A percentile compares a stretch with the other conserved stretches of the same genome.
phyloP scores from a whole-genome alignment of 1,140 invertebrate genomes.

The Ctenoplectra terminalis region DNA sequence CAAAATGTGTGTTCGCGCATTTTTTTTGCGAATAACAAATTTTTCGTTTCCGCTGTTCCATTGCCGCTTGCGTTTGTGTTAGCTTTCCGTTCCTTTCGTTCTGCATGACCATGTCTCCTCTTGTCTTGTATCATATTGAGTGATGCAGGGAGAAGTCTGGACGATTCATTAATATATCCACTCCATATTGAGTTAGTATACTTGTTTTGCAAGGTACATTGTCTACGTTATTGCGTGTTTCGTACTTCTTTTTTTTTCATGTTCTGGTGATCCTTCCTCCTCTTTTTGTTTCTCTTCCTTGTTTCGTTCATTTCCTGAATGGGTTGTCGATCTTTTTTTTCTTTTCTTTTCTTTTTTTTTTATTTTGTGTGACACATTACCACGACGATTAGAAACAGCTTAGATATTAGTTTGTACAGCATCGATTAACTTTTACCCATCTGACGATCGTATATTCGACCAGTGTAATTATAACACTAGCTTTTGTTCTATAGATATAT shows the following conservation, averaged over 20 bases:
- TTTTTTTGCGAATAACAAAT: constrained; percentile 19
- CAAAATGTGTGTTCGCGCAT: constrained; percentile 9
- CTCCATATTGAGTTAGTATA: constrained; percentile 73
- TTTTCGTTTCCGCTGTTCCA: constrained; percentile 37
- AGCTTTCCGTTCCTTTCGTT: constrained; percentile 56
- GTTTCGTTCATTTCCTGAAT: constrained; percentile 7
- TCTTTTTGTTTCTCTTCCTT: constrained; percentile 13
- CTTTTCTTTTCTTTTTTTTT: constrained; percentile 20
- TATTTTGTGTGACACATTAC: constrained; percentile 32
- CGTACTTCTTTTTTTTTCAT: constrained; percentile 39
- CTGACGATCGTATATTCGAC: constrained; percentile 21
- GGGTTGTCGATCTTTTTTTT: constrained; percentile 21
- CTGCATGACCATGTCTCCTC: constrained; percentile 64
- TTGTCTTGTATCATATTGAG: constrained; percentile 49
- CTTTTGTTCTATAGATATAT: constrained; percentile 42
- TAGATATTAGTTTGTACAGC: constrained; percentile 56
- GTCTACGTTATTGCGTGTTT: constrained; percentile 58
- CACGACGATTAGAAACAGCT: constrained; percentile 44
- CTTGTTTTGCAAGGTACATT: constrained; percentile 73
- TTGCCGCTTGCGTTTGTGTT: constrained; percentile 67
- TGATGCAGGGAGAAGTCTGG: constrained; percentile 56
- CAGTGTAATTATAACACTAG: constrained; percentile 37
- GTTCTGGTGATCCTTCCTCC: neutral
- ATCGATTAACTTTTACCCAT: constrained; percentile 13
- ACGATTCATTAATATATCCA: constrained; percentile 64